Percentiles rank a stretch among this genome's conserved stretches.
phyloP scores from a whole-genome alignment of 2,888 invertebrate genomes.

The Lycia hirtaria region DNA sequence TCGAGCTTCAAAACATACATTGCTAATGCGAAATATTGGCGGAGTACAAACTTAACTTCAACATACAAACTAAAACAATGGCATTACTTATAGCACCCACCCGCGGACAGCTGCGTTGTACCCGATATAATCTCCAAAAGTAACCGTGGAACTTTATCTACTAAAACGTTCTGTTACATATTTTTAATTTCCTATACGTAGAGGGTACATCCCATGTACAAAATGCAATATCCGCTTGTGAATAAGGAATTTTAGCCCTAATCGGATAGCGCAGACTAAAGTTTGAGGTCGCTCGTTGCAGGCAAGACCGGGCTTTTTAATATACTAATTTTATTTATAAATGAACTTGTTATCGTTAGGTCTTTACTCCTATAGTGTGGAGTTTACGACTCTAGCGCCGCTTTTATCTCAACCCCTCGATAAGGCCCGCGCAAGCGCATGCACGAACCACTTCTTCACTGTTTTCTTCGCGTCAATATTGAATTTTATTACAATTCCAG shows the following conservation, averaged over 20 bases:
- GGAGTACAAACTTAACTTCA: conserved; percentile 49
- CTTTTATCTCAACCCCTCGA: conserved; percentile 24
- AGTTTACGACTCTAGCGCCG: conserved; percentile 23
- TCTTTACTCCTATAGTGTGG: conserved; percentile 16
- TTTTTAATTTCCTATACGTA: conserved; percentile 39
- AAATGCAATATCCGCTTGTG: conserved; percentile 48
- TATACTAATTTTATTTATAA: conserved; percentile 37
- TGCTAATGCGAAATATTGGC: conserved; percentile 48
- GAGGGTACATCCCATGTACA: conserved; percentile 19
- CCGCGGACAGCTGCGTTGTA: conserved; percentile 51
- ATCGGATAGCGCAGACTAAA: conserved; percentile 42
- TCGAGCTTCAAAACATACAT: conserved; percentile 40
- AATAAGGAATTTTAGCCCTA: conserved; percentile 44
- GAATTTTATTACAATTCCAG: conserved; percentile 28
- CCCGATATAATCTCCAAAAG: conserved; percentile 50
- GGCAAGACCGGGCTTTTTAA: conserved; percentile 63
- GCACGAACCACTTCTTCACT: conserved; percentile 28
- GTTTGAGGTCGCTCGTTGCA: conserved; percentile 53
- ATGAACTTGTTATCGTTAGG: conserved; percentile 25
- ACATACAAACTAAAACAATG: conserved; percentile 54
- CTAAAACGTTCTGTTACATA: conserved; percentile 30
- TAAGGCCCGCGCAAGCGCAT: conserved; percentile 26
- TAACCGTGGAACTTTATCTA: conserved; percentile 47
- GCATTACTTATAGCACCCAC: conserved; percentile 59
- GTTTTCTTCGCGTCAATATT: conserved; percentile 33